phyloP scores from a whole-genome alignment of 2,888 invertebrate genomes.

The Magallana nippona region DNA sequence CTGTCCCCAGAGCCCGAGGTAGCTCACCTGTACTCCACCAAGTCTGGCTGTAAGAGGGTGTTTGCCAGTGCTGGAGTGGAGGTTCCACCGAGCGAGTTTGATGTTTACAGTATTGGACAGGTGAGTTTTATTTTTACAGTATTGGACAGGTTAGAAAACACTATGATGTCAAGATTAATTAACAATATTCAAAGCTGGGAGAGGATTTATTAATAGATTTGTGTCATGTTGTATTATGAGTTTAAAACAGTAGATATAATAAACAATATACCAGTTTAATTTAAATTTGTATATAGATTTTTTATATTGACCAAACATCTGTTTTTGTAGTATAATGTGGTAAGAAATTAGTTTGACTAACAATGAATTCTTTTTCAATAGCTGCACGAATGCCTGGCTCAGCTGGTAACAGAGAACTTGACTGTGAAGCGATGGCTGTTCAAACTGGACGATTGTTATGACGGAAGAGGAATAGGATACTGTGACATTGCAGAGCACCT shows the following conservation, averaged over 20 bases:
- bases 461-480: constrained; percentile 79
- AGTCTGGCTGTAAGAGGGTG: constrained; percentile 79
- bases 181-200: too few species aligned
- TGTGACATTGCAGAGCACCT: constrained; percentile 76
- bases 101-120: constrained; percentile 79
- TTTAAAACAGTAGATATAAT: too few species aligned
- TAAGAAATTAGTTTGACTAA: neutral
- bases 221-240: too few species aligned
- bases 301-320: neutral
- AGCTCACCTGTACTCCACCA: constrained; percentile 78
- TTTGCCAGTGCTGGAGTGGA: constrained; percentile 77
- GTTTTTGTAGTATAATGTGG: neutral
- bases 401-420: constrained; percentile 79
- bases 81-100: constrained; percentile 79
- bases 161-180: too few species aligned
- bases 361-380: constrained; percentile 52
- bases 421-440: constrained; percentile 78
- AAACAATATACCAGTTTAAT: too few species aligned
- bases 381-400: constrained; percentile 79
- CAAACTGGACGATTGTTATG: constrained; percentile 79
- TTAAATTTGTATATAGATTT: neutral
- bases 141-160: too few species aligned
- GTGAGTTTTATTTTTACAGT: constrained; percentile 55
- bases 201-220: too few species aligned
- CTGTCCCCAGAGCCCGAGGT: constrained; percentile 78